Conservation (phyloP, 1,140 invertebrate species). For the Ceratina calcarata region DNA sequence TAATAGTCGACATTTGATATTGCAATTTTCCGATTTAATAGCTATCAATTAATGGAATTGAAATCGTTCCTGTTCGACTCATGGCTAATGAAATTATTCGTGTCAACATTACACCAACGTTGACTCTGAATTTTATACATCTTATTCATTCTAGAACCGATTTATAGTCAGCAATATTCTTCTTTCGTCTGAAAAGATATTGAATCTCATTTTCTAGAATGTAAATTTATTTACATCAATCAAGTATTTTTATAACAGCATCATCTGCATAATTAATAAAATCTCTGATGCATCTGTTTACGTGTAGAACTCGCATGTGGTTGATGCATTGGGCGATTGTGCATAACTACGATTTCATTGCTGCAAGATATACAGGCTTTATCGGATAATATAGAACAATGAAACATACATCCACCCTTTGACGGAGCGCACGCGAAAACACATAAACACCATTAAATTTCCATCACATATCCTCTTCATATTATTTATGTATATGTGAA, state of each 20-base stretch:
- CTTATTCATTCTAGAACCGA: not conserved
- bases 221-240: too few species aligned
- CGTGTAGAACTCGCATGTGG: conserved; percentile 67
- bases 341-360: conserved; percentile 66
- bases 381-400: conserved; percentile 43
- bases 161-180: too few species aligned
- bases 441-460: conserved; percentile 35
- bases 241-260: conserved; percentile 23
- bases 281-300: conserved; percentile 60
- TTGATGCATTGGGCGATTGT: conserved; percentile 67
- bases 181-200: too few species aligned
- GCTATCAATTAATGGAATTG: not conserved
- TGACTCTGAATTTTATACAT: not conserved
- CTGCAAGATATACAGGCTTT: conserved; percentile 58
- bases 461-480: not conserved
- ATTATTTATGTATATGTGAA: not conserved
- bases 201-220: too few species aligned
- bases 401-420: conserved; percentile 45
- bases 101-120: not conserved
- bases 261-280: conserved; percentile 71
- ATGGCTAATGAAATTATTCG: not conserved
- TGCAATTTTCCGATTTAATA: not conserved
- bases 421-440: conserved; percentile 20
- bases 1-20: not conserved
- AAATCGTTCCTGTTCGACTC: not conserved